Percentiles rank a stretch among this genome's conserved stretches.
These are phyloP conservation scores for Drosophila setosimentum DNA, from an alignment of 2,888 invertebrate species.

Conservation along the genomic window DNA sequence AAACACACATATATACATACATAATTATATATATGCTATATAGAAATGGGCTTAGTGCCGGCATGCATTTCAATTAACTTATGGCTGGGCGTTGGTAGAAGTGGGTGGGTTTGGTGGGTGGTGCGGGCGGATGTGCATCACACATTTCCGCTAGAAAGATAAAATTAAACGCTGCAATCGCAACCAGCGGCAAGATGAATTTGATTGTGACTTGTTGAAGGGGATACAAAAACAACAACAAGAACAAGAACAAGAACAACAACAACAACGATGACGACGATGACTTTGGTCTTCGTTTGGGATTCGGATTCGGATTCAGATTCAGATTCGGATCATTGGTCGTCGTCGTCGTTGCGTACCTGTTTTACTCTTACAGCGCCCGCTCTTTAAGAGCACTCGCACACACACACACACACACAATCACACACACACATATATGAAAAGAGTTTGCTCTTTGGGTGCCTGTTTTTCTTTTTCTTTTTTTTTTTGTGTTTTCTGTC, in stretches of 20 bases:
- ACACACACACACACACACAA: slow-evolving; percentile 2
- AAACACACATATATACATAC: neutral
- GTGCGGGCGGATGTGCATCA: slow-evolving; percentile 15
- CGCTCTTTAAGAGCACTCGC: slow-evolving; percentile 11
- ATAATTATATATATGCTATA: slow-evolving; percentile 12
- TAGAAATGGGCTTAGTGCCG: slow-evolving; percentile 29
- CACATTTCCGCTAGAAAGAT: slow-evolving; percentile 65
- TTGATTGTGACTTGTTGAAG: slow-evolving; percentile 63
- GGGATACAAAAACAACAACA: neutral
- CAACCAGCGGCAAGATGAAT: slow-evolving; percentile 34
- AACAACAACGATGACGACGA: neutral
- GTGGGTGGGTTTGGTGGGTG: slow-evolving; percentile 24
- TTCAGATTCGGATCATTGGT: slow-evolving; percentile 45
- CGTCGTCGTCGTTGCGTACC: slow-evolving; percentile 41
- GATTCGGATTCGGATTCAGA: slow-evolving; percentile 11
- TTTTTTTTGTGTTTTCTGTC: slow-evolving; percentile 10
- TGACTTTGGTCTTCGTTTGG: slow-evolving; percentile 24
- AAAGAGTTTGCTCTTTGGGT: slow-evolving; percentile 30
- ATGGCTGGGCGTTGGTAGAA: slow-evolving; percentile 36
- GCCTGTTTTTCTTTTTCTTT: slow-evolving; percentile 7
- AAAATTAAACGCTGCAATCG: slow-evolving; percentile 44
- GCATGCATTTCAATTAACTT: slow-evolving; percentile 62
- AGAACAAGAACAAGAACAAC: neutral
- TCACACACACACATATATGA: neutral
- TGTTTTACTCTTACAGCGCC: slow-evolving; percentile 47